These are phyloP conservation scores for Oncorhynchus clarkii DNA, from an alignment of 2,113 vertebrate species.

Conservation along the genomic window DNA sequence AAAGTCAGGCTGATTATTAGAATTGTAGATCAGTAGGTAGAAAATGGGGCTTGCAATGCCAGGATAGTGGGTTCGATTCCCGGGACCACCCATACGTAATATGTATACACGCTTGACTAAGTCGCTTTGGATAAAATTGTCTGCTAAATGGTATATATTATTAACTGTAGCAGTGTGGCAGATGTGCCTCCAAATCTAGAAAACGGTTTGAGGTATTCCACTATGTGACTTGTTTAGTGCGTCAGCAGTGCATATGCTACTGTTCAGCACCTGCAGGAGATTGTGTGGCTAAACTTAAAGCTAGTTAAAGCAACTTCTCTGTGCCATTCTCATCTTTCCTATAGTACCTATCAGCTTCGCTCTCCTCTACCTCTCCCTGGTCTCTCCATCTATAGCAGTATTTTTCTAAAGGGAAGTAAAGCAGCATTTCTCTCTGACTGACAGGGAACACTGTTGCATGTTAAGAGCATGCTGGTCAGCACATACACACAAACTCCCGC, in stretches of 20 bases:
- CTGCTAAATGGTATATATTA: too few relatives aligned
- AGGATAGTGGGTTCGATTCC: too few relatives aligned
- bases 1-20: too few relatives aligned
- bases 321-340: constrained; percentile 17
- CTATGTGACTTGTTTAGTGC: constrained; percentile 54
- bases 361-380: neutral
- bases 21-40: too few relatives aligned
- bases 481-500: constrained; percentile 13
- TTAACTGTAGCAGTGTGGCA: too few relatives aligned
- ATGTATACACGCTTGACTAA: too few relatives aligned
- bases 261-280: constrained; percentile 57
- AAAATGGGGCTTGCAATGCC: too few relatives aligned
- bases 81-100: too few relatives aligned
- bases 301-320: constrained; percentile 39
- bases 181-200: neutral
- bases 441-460: constrained; percentile 52
- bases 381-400: constrained; percentile 2
- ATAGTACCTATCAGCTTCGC: constrained; percentile 18
- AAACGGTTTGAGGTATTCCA: constrained; percentile 67
- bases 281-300: constrained; percentile 35
- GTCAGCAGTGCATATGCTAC: constrained; percentile 59
- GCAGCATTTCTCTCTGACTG: constrained; percentile 33
- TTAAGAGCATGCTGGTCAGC: constrained; percentile 42
- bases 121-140: too few relatives aligned
- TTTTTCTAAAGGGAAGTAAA: too few relatives aligned